Base-by-base conservation (phyloP, 2,888 invertebrate genomes). In the Sphaeridia pumilis region DNA sequence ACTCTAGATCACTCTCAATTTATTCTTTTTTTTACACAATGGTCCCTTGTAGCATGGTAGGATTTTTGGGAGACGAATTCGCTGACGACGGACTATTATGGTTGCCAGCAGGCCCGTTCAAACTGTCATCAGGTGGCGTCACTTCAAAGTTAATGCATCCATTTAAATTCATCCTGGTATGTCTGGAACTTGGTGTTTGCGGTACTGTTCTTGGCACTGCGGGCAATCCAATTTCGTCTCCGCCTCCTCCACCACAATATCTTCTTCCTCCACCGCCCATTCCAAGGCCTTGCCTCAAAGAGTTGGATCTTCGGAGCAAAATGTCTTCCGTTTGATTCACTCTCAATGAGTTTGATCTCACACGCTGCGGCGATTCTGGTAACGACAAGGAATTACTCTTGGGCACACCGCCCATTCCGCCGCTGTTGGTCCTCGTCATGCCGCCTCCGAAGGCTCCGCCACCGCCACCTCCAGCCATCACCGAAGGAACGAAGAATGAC, bases 301-400 rank as follows among this genome's bases (percentile, higher is more conserved):
- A 88, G 68, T 86, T 88, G 44, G 87, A 87, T 55, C 88, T 78
- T 51, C 87, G 75, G 56, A 88, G 72, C 36, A 87, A 73, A 62
- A 87, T 85, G 67, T 89, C 89, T 68, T 87, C 89, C 3, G 47
- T 52, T 26, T 60, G 61, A 26, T 53, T 52, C 5, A 89, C 85
- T 64, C 88, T 78, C 58, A 89, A 76, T 42, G 88, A 88, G 72
- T 88, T 88, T 54, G 88, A 87, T 64, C 87, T 46, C 28, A 60
- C 57, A 28, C 64, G 41, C n/a, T n/a, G n/a, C 12, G 64, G 64
- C 4, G 64, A 64, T 46, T 64, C 64, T 49, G 58, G 55, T 35
- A 58, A 48, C 1, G 58, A 58, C 14, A 58, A 44, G 1, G 58
- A 58, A 31, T 56, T 58, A 38, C 54, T 54, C 36, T 58, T 58